Evolutionary conservation across 2,113 vertebrate species (phyloP).

Genomic region (Melanostigma gelatinosum): DNA sequence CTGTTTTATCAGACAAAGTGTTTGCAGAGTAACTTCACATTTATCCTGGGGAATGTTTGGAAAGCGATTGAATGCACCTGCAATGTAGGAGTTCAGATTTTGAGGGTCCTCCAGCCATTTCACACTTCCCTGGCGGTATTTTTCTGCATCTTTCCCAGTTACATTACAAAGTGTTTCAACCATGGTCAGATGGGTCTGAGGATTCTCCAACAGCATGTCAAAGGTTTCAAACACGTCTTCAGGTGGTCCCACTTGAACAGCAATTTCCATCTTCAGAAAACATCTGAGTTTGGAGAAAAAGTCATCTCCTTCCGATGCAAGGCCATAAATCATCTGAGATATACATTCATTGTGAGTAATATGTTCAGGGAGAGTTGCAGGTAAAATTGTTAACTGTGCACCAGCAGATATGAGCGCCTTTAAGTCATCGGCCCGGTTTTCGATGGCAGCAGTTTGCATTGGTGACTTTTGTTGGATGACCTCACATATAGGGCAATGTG

Average conservation of each 20-base stretch:
- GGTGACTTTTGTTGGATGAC: neutral
- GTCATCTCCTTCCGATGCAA: conserved; percentile 34
- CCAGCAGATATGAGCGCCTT: conserved; percentile 56
- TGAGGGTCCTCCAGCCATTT: conserved; percentile 60
- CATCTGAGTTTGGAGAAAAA: neutral
- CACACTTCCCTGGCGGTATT: conserved; percentile 45
- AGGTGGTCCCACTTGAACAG: fast-evolving
- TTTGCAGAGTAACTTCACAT: neutral
- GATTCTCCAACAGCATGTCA: conserved; percentile 63
- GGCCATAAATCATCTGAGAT: conserved; percentile 2
- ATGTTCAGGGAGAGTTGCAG: neutral
- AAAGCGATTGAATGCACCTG: conserved; percentile 36
- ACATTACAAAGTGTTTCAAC: conserved; percentile 47
- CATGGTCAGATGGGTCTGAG: neutral
- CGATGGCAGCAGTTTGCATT: conserved; percentile 46
- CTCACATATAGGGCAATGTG: conserved; percentile 10
- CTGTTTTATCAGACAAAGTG: conserved; percentile 62
- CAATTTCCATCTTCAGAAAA: conserved; percentile 5
- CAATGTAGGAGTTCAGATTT: conserved; percentile 45
- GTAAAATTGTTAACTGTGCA: neutral
- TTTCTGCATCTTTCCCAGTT: fast-evolving
- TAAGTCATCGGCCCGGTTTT: conserved; percentile 48
- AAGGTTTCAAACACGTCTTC: conserved; percentile 26
- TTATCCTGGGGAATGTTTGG: neutral
- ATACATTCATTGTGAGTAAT: conserved; percentile 23